Evolutionary conservation across 2,113 vertebrate genomes (phyloP).

Genomic region (Lampris megalopsis): DNA sequence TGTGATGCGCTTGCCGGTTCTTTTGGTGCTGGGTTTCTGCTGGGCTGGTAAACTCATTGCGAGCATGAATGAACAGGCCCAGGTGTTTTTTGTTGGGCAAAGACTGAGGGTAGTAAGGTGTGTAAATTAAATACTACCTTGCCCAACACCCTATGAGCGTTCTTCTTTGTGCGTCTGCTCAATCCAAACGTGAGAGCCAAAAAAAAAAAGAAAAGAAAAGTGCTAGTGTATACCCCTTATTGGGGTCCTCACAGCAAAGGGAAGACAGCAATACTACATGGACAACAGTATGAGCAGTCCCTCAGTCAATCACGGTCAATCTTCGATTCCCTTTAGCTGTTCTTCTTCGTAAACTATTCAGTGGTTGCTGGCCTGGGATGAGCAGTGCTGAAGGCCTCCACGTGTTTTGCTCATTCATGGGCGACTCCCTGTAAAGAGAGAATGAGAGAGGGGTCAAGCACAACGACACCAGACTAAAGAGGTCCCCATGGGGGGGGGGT

Average conservation of each 20-base stretch:
- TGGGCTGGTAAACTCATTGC: slow-evolving; percentile 96
- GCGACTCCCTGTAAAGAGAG: slow-evolving; percentile 68
- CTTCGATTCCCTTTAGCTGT: slow-evolving; percentile 49
- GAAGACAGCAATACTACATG: slow-evolving; percentile 7
- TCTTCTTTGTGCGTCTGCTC: not conserved
- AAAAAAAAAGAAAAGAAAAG: not conserved
- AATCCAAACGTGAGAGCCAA: slow-evolving; percentile 1
- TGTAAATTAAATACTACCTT: slow-evolving; percentile 27
- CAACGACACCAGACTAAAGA: slow-evolving; percentile 56
- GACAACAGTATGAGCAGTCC: slow-evolving; percentile 1
- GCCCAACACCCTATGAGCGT: slow-evolving; percentile 27
- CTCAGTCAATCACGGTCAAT: slow-evolving; percentile 21
- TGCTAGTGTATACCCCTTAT: not conserved
- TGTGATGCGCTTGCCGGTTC: slow-evolving; percentile 91
- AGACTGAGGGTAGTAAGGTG: not conserved
- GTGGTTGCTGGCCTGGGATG: slow-evolving; percentile 37
- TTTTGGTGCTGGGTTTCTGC: slow-evolving; percentile 91
- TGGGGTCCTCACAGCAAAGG: not conserved
- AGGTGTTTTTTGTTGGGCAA: slow-evolving; percentile 10
- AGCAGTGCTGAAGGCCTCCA: slow-evolving; percentile 61
- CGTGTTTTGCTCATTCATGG: slow-evolving; percentile 68
- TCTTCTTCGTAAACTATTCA: slow-evolving; percentile 47
- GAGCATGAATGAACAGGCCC: slow-evolving; percentile 74
- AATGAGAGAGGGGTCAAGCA: slow-evolving; percentile 70
- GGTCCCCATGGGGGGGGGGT: slow-evolving; percentile 39